phyloP scores from a whole-genome alignment of 1,140 invertebrate genomes.

The Parasteatoda tepidariorum region DNA sequence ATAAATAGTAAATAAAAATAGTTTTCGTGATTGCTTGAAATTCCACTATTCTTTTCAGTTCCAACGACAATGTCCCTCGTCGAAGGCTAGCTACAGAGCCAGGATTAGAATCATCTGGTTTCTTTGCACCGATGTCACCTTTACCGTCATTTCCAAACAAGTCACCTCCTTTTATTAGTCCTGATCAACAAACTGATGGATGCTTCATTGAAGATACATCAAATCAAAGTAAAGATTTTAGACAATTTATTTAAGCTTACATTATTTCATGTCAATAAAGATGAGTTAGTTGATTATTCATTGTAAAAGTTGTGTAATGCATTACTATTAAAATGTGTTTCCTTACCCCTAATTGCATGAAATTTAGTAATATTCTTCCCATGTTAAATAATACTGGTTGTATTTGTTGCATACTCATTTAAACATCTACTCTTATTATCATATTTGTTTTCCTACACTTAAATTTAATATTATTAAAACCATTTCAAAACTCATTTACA shows the following conservation, averaged over 20 bases:
- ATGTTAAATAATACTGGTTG: too few relatives aligned
- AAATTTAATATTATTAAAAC: too few relatives aligned
- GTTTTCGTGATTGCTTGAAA: too few relatives aligned
- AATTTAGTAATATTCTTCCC: too few relatives aligned
- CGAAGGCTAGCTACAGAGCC: conserved; percentile 79
- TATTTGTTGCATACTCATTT: too few relatives aligned
- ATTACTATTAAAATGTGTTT: neutral
- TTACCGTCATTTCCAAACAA: conserved; percentile 76
- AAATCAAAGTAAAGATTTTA: conserved; percentile 67
- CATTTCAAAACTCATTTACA: too few relatives aligned
- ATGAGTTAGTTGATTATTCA: too few relatives aligned
- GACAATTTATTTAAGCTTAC: conserved; percentile 1
- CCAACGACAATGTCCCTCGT: conserved; percentile 65
- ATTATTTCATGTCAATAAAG: neutral
- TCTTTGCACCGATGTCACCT: conserved; percentile 70
- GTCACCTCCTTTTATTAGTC: conserved; percentile 75
- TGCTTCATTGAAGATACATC: conserved; percentile 62
- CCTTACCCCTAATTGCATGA: conserved; percentile 2
- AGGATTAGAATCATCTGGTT: conserved; percentile 71
- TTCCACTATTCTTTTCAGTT: conserved; percentile 12
- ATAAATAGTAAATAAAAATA: too few relatives aligned
- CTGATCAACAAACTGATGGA: conserved; percentile 72
- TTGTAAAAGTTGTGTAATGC: too few relatives aligned
- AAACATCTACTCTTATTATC: too few relatives aligned
- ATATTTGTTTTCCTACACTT: too few relatives aligned